Percentiles rank a stretch among this genome's conserved stretches.
These are phyloP conservation scores for Nomada hirtipes DNA, from an alignment of 2,888 invertebrate species.

Conservation along the genomic window DNA sequence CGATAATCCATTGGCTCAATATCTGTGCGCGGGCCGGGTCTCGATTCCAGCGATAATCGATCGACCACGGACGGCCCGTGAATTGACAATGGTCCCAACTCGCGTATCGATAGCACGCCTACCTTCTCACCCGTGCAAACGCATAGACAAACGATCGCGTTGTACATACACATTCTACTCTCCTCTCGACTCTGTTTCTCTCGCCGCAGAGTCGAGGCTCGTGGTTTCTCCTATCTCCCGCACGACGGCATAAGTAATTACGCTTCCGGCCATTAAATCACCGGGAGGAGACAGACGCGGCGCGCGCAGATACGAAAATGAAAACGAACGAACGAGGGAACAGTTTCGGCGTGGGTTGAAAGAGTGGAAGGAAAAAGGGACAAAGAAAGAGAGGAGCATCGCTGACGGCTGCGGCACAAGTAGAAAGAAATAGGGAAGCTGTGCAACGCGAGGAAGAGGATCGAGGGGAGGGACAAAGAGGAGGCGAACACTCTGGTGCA, in stretches of 20 bases:
- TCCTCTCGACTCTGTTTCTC: conserved; percentile 3
- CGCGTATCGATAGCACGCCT: conserved; percentile 58
- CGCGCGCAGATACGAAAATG: conserved; percentile 58
- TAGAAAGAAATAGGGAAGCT: background rate
- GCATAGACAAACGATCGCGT: conserved; percentile 30
- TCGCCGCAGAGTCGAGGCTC: conserved; percentile 4
- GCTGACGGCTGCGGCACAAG: background rate
- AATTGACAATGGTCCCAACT: conserved; percentile 56
- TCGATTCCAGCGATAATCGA: conserved; percentile 69
- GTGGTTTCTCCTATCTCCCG: conserved; percentile 36
- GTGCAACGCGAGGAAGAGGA: conserved; percentile 24
- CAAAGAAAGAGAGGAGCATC: conserved; percentile 13
- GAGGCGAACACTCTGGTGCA: background rate
- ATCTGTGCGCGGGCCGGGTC: conserved; percentile 58
- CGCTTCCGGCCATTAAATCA: conserved; percentile 79
- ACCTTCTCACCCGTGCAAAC: conserved; percentile 61
- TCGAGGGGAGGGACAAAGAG: conserved; percentile 38
- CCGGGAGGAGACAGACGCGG: conserved; percentile 61
- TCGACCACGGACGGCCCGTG: conserved; percentile 54
- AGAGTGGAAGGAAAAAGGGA: background rate
- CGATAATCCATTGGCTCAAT: conserved; percentile 59
- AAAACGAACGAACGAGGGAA: conserved; percentile 42
- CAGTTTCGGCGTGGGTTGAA: background rate
- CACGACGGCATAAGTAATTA: conserved; percentile 78
- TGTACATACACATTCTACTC: background rate